These are phyloP conservation scores for Asarcornis scutulata DNA, from an alignment of 2,113 vertebrate genomes.

Conservation along the genomic window DNA sequence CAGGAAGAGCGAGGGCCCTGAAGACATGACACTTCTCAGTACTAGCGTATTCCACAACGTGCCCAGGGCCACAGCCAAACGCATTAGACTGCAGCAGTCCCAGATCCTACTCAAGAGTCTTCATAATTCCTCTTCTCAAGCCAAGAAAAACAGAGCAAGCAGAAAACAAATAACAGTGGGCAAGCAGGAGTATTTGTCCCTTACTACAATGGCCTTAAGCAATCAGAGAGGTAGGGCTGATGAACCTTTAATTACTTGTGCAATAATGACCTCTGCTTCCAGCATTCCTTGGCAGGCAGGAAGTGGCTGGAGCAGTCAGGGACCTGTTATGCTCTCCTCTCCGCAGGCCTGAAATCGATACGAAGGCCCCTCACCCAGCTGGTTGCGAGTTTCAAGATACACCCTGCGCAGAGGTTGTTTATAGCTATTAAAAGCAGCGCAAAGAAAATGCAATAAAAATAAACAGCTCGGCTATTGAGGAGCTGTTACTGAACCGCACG, in stretches of 20 bases:
- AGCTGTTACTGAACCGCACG: not conserved
- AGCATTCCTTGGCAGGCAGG: constrained; percentile 61
- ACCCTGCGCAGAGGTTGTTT: not conserved
- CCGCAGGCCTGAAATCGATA: constrained; percentile 49
- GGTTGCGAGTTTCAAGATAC: constrained; percentile 19
- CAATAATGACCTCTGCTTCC: constrained; percentile 54
- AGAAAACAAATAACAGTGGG: constrained; percentile 69
- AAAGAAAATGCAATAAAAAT: constrained; percentile 38
- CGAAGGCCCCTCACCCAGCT: constrained; percentile 30
- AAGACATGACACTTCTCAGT: constrained; percentile 11
- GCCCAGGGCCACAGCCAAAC: constrained; percentile 54
- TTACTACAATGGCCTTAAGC: constrained; percentile 69
- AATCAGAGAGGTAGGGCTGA: constrained; percentile 63
- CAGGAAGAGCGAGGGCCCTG: not conserved
- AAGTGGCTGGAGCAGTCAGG: constrained; percentile 41
- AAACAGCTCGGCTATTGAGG: not conserved
- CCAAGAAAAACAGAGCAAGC: constrained; percentile 71
- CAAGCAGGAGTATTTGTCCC: constrained; percentile 64
- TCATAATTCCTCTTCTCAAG: constrained; percentile 46
- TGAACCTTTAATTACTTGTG: constrained; percentile 70
- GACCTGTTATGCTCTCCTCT: constrained; percentile 43
- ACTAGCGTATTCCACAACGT: constrained; percentile 10
- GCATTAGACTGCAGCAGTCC: constrained; percentile 48
- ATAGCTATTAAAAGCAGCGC: constrained; percentile 38
- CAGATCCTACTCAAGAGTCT: constrained; percentile 47